A percentile compares a stretch with the other conserved stretches of the same genome.
Conservation (phyloP, 2,113 vertebrate species). For the Falcunculus frontatus region DNA sequence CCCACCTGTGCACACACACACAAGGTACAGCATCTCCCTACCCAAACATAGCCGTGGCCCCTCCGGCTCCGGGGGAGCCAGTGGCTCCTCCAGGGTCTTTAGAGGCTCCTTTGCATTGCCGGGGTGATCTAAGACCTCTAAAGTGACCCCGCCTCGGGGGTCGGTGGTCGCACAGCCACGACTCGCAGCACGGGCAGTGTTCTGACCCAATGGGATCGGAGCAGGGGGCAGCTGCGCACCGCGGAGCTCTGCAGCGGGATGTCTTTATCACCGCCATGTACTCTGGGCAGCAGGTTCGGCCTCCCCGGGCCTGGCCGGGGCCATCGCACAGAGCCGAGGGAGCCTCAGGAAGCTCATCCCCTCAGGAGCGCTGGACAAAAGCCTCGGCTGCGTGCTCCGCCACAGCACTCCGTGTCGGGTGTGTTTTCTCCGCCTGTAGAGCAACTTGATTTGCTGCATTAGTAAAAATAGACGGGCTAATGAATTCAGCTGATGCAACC, state of each 20-base stretch:
- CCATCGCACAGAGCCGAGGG: rapidly evolving
- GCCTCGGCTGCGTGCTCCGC: not conserved
- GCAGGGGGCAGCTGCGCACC: not conserved
- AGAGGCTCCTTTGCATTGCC: not conserved
- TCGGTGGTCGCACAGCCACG: rapidly evolving
- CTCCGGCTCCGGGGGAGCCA: not conserved
- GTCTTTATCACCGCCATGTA: not conserved
- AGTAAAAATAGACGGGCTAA: constrained; percentile 52
- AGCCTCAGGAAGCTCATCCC: not conserved
- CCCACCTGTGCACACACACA: not conserved
- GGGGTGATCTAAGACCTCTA: not conserved
- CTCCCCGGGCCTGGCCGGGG: not conserved
- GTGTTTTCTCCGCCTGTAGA: constrained; percentile 10
- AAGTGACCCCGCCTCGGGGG: not conserved
- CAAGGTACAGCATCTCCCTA: not conserved
- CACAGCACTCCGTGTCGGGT: not conserved
- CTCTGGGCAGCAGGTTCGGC: not conserved
- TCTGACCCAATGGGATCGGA: not conserved
- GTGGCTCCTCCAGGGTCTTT: not conserved
- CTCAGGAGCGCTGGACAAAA: not conserved
- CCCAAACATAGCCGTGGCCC: not conserved
- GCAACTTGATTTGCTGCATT: constrained; percentile 60
- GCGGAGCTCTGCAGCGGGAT: not conserved
- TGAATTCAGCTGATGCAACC: constrained; percentile 64
- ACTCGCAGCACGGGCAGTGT: rapidly evolving